These are phyloP conservation scores for Andricus grossulariae DNA, from an alignment of 1,140 invertebrate species.

Conservation along the genomic window DNA sequence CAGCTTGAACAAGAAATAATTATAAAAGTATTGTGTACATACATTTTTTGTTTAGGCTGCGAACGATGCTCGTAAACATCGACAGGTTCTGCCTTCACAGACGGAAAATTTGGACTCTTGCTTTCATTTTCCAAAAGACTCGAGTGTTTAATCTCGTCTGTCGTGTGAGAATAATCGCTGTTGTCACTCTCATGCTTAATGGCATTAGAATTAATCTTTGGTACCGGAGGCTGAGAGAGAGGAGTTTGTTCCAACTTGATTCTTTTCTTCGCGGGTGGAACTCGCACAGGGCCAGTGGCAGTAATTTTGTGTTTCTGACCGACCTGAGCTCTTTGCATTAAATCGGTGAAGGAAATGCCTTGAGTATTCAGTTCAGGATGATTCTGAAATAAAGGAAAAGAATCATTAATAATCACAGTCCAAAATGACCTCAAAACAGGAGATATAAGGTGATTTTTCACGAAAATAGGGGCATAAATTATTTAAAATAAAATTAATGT, in stretches of 20 bases:
- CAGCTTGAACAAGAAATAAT: background rate
- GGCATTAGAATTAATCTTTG: constrained; percentile 54
- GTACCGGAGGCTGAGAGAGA: constrained; percentile 45
- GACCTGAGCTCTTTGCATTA: constrained; percentile 76
- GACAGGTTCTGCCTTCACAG: constrained; percentile 63
- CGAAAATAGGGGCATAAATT: too few species aligned
- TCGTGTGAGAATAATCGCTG: constrained; percentile 64
- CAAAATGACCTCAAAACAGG: constrained; percentile 38
- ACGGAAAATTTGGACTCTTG: constrained; percentile 51
- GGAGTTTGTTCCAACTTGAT: constrained; percentile 67
- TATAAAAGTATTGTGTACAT: constrained; percentile 27
- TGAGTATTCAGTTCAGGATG: constrained; percentile 79
- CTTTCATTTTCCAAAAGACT: constrained; percentile 55
- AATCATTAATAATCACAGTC: constrained; percentile 65
- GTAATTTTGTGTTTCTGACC: constrained; percentile 72
- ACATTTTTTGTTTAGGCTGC: constrained; percentile 64
- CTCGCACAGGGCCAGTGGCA: constrained; percentile 53
- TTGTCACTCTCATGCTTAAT: constrained; percentile 68
- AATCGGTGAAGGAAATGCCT: constrained; percentile 78
- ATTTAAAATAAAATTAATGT: too few species aligned
- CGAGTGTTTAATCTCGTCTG: constrained; percentile 67
- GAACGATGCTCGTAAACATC: constrained; percentile 61
- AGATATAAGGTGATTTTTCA: too few species aligned
- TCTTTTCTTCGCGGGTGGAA: constrained; percentile 66
- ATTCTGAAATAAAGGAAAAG: constrained; percentile 68